phyloP scores from a whole-genome alignment of 2,797 vertebrate genomes.

The Hydrophis major region DNA sequence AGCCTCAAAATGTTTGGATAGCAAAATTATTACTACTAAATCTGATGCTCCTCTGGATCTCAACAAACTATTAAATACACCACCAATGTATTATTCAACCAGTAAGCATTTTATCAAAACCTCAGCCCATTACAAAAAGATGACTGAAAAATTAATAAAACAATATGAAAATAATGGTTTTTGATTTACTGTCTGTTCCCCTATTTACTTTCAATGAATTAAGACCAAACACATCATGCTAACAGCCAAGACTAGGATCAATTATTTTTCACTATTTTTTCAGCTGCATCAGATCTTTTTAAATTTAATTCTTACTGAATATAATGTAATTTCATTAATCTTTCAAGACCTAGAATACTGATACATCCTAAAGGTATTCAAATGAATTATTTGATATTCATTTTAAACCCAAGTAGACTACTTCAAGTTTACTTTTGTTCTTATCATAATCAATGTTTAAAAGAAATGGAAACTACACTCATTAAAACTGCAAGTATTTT shows the following conservation, averaged over 20 bases:
- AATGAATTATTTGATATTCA: constrained; percentile 40
- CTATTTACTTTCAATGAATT: constrained; percentile 32
- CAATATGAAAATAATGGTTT: constrained; percentile 32
- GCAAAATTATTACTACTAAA: constrained; percentile 32
- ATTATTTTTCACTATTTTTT: constrained; percentile 14
- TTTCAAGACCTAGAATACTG: constrained; percentile 66
- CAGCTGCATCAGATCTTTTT: constrained; percentile 41
- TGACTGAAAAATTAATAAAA: constrained; percentile 32
- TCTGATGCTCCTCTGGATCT: neutral
- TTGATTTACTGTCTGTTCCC: constrained; percentile 33
- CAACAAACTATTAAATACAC: constrained; percentile 4
- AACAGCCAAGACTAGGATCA: constrained; percentile 10
- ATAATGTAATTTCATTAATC: constrained; percentile 27
- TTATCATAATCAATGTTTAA: constrained; percentile 61
- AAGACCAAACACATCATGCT: constrained; percentile 39
- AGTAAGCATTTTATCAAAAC: constrained; percentile 36
- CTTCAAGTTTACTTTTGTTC: constrained; percentile 60
- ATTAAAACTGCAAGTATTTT: constrained; percentile 36
- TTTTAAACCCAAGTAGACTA: constrained; percentile 30
- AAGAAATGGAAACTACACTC: constrained; percentile 45
- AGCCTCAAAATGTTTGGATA: constrained; percentile 36
- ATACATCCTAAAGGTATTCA: constrained; percentile 59
- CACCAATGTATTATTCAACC: constrained; percentile 30
- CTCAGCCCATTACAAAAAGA: constrained; percentile 41
- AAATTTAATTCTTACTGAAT: constrained; percentile 27